These are phyloP conservation scores for Hippocampus barbouri DNA, from an alignment of 2,113 vertebrate genomes.

Conservation along the genomic window DNA sequence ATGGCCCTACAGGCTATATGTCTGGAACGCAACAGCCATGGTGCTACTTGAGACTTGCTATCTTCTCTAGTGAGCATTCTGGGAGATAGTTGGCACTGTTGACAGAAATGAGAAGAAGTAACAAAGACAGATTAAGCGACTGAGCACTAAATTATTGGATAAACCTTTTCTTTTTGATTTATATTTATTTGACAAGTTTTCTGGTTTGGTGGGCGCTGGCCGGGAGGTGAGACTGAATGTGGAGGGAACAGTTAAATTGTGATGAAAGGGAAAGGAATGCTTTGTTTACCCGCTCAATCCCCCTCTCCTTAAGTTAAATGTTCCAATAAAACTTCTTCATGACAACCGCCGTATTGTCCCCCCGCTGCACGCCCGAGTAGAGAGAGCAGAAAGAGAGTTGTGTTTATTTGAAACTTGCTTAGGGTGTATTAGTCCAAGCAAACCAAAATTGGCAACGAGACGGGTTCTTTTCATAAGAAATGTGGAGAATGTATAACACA, in stretches of 20 bases:
- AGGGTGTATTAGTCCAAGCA: slow-evolving; percentile 68
- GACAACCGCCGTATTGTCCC: slow-evolving; percentile 65
- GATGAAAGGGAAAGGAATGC: slow-evolving; percentile 75
- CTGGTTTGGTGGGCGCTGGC: slow-evolving; percentile 58
- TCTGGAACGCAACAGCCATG: slow-evolving; percentile 40
- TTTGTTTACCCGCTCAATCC: slow-evolving; percentile 73
- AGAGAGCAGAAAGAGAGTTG: slow-evolving; percentile 28
- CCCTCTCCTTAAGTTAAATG: slow-evolving; percentile 63
- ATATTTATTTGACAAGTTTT: slow-evolving; percentile 69
- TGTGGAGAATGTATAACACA: slow-evolving; percentile 72
- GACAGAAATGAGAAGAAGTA: slow-evolving; percentile 4
- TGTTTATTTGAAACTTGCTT: slow-evolving; percentile 73
- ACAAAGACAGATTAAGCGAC: slow-evolving; percentile 17
- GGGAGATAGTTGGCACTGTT: slow-evolving; percentile 17
- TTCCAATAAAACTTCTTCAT: slow-evolving; percentile 65
- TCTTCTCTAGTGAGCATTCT: slow-evolving; percentile 26
- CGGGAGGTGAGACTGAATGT: slow-evolving; percentile 65
- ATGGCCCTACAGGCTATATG: slow-evolving; percentile 58
- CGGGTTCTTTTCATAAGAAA: slow-evolving; percentile 64
- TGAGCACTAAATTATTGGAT: slow-evolving; percentile 35
- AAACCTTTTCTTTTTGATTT: slow-evolving; percentile 62
- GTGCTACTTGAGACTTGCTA: slow-evolving; percentile 15
- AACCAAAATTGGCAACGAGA: slow-evolving; percentile 60
- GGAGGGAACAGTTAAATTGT: slow-evolving; percentile 68
- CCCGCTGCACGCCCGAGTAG: slow-evolving; percentile 22